Evolutionary conservation across 2,797 vertebrate species (phyloP).

Genomic region (Argentina silus): DNA sequence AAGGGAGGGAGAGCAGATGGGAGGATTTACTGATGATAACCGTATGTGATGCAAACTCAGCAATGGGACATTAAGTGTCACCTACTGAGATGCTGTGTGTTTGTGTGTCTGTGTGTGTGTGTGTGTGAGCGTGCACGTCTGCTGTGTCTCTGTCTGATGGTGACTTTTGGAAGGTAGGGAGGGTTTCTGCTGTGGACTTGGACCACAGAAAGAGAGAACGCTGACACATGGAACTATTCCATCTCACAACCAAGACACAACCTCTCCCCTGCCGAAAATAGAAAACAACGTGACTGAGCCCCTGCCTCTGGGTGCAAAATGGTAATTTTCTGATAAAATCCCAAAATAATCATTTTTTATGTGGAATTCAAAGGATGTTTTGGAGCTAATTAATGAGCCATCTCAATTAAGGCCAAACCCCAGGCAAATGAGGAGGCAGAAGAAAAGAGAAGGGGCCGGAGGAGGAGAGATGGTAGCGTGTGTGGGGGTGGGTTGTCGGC

Average conservation of each 20-base stretch:
- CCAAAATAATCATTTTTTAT: constrained; percentile 74
- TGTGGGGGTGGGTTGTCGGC: background rate
- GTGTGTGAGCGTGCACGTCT: background rate
- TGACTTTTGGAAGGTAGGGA: background rate
- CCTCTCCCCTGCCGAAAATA: background rate
- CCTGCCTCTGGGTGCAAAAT: constrained; percentile 72
- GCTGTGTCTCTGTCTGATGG: background rate
- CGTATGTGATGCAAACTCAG: constrained; percentile 49
- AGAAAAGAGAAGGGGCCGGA: constrained; percentile 9
- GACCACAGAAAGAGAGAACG: background rate
- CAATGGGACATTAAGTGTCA: constrained; percentile 35
- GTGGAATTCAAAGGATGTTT: constrained; percentile 74
- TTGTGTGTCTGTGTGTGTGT: background rate
- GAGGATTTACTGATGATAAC: constrained; percentile 53
- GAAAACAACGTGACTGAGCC: background rate
- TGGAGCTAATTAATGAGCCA: constrained; percentile 74
- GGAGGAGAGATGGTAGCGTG: background rate
- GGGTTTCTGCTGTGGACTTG: background rate
- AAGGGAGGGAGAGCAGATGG: constrained; percentile 54
- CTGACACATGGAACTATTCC: background rate
- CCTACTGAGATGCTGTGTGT: constrained; percentile 9
- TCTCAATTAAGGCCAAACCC: constrained; percentile 59
- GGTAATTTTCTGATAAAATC: constrained; percentile 61
- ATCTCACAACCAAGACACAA: background rate
- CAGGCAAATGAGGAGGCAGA: constrained; percentile 37